A percentile compares a stretch with the other conserved stretches of the same genome.
phyloP scores from a whole-genome alignment of 2,888 invertebrate species.

The Bombylius major region DNA sequence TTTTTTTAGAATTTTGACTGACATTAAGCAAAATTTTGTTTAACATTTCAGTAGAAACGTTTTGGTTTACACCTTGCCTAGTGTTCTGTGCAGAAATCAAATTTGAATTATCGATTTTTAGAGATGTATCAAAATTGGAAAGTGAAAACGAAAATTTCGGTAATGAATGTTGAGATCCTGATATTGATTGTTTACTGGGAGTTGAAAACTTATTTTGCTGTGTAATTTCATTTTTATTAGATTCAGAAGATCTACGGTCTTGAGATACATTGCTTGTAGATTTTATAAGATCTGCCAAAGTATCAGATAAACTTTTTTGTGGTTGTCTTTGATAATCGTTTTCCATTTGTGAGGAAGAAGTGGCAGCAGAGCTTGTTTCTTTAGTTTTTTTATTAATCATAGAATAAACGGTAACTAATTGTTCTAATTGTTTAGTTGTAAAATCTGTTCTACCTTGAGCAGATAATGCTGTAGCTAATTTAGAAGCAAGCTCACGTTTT shows the following conservation, averaged over 20 bases:
- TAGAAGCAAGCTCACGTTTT: constrained; percentile 48
- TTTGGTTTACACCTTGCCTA: no score
- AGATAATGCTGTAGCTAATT: constrained; percentile 61
- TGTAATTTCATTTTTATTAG: not conserved
- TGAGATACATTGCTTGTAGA: not conserved
- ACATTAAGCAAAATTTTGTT: no score
- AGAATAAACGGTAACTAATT: constrained; percentile 57
- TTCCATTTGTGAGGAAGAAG: no score
- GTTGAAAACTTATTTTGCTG: no score
- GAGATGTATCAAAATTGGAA: not conserved
- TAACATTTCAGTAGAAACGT: no score
- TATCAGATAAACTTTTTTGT: not conserved
- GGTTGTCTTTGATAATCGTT: no score
- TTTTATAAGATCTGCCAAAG: not conserved
- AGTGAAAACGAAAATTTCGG: not conserved
- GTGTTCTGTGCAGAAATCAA: no score
- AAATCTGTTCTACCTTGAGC: constrained; percentile 74
- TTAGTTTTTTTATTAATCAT: constrained; percentile 27
- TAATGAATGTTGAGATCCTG: not conserved
- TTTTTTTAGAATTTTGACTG: no score
- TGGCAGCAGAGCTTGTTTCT: constrained; percentile 3
- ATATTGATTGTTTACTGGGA: not conserved
- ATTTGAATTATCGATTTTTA: not conserved
- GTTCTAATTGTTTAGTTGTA: constrained; percentile 62
- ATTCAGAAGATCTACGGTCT: no score